Base-by-base conservation (phyloP, 2,113 vertebrate genomes). In the Percopsis transmontana region DNA sequence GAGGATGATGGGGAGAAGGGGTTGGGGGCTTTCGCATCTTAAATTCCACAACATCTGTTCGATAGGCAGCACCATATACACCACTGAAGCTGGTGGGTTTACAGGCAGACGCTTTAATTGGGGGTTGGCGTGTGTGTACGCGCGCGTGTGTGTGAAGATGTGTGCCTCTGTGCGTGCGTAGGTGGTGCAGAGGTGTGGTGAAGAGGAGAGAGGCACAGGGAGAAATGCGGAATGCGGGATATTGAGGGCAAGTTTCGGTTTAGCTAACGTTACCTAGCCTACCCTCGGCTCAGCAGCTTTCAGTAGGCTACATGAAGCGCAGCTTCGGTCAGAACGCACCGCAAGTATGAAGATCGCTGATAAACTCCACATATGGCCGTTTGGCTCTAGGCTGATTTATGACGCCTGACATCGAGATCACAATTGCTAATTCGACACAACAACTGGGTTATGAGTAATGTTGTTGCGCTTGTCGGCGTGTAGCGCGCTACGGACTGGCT, bases 41-140 rank as follows among this genome's bases (percentile, higher is more conserved):
- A 94, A 94, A 95, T 95, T 95, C 94, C 93, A 88, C 91, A 94
- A 95, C 93, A 95, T 95, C 94, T 95, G 94, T 94, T 95, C 93
- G 81, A 85, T 83, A 84, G 77, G 84, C 85, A 82, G 80, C 85
- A 76, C 56, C 77, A 86, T 83, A 75, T 84, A 86, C 70, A 82
- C 80, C 63, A 64, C 40, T 16, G 63, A 75, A 55, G 13, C 87
- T 88, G 87, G 87, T 85, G 74, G 87, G 85, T 85, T 89, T 81
- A 77, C 79, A 81, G 79, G 82, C 80, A 83, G 77, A 52, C 79
- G 70, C 83, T 84, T 80, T 85, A 90, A 90, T 84, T 83, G 87
- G 85, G 57, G 74, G 80, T 73, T 79, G 66, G 84, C 77, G 70
- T 71, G 72, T 58, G 70, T 54, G 40, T 27, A 52, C 19, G 41